Conservation (phyloP, 2,888 invertebrate genomes). For the Lasius platythorax region DNA sequence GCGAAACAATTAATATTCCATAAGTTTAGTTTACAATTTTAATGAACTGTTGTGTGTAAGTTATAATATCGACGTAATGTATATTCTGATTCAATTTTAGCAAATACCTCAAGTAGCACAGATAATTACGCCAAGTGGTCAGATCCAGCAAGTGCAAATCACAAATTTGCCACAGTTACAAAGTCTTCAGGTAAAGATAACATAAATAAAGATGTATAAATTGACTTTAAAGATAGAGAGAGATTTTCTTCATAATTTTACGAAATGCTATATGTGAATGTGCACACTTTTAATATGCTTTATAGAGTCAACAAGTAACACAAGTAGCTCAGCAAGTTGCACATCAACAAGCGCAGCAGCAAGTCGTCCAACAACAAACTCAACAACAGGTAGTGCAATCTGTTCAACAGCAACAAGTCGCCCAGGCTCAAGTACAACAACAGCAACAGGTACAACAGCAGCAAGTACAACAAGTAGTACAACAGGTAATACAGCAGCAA, state of each 20-base stretch:
- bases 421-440: slow-evolving; percentile 78
- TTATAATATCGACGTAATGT: neutral
- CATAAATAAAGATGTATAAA: neutral
- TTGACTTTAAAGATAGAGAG: neutral
- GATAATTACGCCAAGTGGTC: slow-evolving; percentile 95
- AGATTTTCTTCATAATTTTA: neutral
- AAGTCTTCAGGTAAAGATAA: slow-evolving; percentile 81
- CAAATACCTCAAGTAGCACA: slow-evolving; percentile 92
- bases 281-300: neutral
- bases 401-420: slow-evolving; percentile 78
- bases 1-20: neutral
- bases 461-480: slow-evolving; percentile 79
- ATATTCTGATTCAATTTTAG: slow-evolving; percentile 83
- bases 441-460: slow-evolving; percentile 75
- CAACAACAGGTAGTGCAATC: slow-evolving; percentile 78
- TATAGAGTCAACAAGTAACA: slow-evolving; percentile 83
- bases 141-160: slow-evolving; percentile 96
- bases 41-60: neutral
- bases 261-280: neutral
- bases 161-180: slow-evolving; percentile 88
- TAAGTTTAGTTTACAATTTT: neutral
- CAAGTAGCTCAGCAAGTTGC: slow-evolving; percentile 78
- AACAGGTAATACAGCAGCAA: slow-evolving; percentile 76
- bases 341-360: slow-evolving; percentile 78
- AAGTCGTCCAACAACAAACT: slow-evolving; percentile 79